Percentiles rank a stretch among this genome's conserved stretches.
Evolutionary conservation across 1,140 invertebrate species (phyloP).

Genomic region (Brachionus plicatilis): DNA sequence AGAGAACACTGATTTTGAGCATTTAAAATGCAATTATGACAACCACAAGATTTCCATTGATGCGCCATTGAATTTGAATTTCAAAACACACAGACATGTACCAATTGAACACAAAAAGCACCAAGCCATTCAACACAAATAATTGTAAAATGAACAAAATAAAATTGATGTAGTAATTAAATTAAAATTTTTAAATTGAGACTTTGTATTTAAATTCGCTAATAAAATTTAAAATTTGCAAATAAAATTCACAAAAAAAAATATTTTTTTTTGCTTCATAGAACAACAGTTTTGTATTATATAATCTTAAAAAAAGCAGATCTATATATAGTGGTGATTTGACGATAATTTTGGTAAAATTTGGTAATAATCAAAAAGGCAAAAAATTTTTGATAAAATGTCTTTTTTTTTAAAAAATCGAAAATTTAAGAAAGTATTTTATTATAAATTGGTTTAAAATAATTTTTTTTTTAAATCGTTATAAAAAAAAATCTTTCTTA

Average conservation of each 20-base stretch:
- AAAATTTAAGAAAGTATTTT: too few relatives aligned
- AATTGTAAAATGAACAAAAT: not conserved
- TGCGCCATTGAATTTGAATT: constrained; percentile 31
- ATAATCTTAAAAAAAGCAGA: too few relatives aligned
- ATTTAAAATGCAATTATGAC: constrained; percentile 38
- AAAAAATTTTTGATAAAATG: too few relatives aligned
- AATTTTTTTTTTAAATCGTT: too few relatives aligned
- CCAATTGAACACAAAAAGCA: constrained; percentile 38
- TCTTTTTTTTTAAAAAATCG: too few relatives aligned
- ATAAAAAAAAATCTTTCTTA: too few relatives aligned
- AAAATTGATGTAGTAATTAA: not conserved
- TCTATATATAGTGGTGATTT: too few relatives aligned
- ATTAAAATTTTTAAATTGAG: not conserved
- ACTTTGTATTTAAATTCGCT: not conserved
- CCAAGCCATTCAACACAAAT: not conserved
- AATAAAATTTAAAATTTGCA: not conserved
- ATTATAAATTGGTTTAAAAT: too few relatives aligned
- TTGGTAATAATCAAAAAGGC: too few relatives aligned
- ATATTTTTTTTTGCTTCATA: not conserved
- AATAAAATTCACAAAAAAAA: not conserved
- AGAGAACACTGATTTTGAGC: constrained; percentile 31
- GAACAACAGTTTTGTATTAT: not conserved
- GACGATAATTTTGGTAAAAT: too few relatives aligned
- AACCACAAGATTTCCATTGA: constrained; percentile 25
- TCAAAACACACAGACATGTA: not conserved